Evolutionary conservation across 1,140 invertebrate species (phyloP).

Genomic region (Camponotus pennsylvanicus): DNA sequence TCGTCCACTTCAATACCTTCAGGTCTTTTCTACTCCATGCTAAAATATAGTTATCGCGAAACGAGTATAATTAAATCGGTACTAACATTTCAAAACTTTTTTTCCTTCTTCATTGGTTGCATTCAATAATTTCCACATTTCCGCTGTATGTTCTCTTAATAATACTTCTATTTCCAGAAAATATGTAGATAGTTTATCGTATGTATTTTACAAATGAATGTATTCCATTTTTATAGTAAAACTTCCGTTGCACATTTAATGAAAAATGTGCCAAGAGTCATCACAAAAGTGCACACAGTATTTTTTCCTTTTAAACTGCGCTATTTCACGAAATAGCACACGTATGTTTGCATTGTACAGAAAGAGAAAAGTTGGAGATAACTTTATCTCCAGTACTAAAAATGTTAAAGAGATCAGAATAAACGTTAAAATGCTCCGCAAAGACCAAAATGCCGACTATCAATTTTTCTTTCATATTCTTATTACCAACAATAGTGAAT

Average conservation of each 20-base stretch:
- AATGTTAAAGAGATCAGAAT: not conserved
- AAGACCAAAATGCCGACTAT: not conserved
- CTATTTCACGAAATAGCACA: not conserved
- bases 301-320: not conserved
- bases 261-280: constrained; percentile 17
- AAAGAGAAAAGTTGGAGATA: not conserved
- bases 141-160: not conserved
- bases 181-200: not conserved
- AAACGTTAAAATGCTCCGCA: not conserved
- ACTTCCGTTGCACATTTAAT: not conserved
- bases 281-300: not conserved
- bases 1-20: constrained; percentile 25
- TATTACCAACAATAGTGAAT: not conserved
- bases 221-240: constrained; percentile 7
- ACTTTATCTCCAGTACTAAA: not conserved
- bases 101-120: not conserved
- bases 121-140: not conserved
- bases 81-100: not conserved
- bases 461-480: not conserved
- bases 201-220: not conserved
- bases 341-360: not conserved
- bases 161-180: not conserved
- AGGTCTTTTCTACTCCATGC: not conserved
- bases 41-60: constrained; percentile 5
- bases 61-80: constrained; percentile 23